These are phyloP conservation scores for Agonopterix subpropinquella DNA, from an alignment of 2,888 invertebrate species.

Conservation along the genomic window DNA sequence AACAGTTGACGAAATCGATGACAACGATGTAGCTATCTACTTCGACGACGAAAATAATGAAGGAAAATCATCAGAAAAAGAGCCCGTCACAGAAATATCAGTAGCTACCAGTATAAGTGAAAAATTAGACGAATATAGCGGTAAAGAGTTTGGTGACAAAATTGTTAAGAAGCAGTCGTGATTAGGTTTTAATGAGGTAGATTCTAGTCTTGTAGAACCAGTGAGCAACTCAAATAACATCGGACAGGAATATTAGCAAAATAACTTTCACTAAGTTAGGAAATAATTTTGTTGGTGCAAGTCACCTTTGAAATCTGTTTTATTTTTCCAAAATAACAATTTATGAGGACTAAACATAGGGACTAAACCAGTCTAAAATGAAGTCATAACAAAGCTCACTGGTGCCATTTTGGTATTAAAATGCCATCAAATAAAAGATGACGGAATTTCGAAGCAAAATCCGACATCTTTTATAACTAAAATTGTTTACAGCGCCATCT, in stretches of 20 bases:
- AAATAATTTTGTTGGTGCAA: too few relatives aligned
- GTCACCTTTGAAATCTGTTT: background rate
- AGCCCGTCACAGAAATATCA: conserved; percentile 63
- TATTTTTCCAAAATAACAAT: too few relatives aligned
- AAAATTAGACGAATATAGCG: conserved; percentile 27
- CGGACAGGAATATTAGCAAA: too few relatives aligned
- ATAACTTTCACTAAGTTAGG: too few relatives aligned
- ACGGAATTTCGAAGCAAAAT: conserved; percentile 1
- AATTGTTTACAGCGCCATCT: conserved; percentile 14
- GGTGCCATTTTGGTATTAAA: conserved; percentile 33
- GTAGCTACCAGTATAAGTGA: conserved; percentile 67
- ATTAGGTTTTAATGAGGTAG: conserved; percentile 13
- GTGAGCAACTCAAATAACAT: conserved; percentile 15
- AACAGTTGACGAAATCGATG: conserved; percentile 59
- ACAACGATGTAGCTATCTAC: conserved; percentile 77
- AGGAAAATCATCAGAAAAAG: conserved; percentile 18
- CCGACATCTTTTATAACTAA: conserved; percentile 4
- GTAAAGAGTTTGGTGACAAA: conserved; percentile 45
- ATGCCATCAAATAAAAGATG: conserved; percentile 26
- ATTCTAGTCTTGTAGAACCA: conserved; percentile 39
- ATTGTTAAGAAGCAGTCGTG: conserved; percentile 33
- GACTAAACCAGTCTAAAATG: too few relatives aligned
- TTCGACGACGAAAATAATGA: conserved; percentile 37
- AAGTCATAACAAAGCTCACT: conserved; percentile 22
- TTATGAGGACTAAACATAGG: too few relatives aligned